Percentiles rank a stretch among this genome's conserved stretches.
Evolutionary conservation across 2,113 vertebrate genomes (phyloP).

Genomic region (Benitochromis conjunctus): DNA sequence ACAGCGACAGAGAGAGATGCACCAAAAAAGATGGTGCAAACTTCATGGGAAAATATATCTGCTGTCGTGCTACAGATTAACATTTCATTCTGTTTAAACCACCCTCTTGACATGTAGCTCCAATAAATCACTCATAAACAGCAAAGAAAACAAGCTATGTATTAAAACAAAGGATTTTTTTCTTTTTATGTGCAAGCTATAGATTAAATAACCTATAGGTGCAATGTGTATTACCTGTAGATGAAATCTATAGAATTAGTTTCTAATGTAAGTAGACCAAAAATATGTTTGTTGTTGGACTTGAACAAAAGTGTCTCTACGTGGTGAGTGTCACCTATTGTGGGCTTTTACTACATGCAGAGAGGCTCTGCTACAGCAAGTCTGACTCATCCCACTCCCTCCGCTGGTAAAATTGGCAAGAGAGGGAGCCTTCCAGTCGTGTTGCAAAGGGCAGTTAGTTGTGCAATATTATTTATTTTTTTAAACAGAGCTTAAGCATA

Average conservation of each 20-base stretch:
- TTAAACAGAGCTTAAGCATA: background rate
- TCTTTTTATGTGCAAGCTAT: background rate
- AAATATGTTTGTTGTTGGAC: conserved; percentile 2
- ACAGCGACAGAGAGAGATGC: background rate
- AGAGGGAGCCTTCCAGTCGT: background rate
- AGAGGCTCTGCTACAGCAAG: conserved; percentile 23
- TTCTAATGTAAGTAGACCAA: background rate
- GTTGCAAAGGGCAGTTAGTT: background rate
- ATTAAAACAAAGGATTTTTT: background rate
- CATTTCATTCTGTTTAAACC: background rate
- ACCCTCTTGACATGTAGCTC: background rate
- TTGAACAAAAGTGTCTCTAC: background rate
- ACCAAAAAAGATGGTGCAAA: background rate
- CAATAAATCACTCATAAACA: background rate
- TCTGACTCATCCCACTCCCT: conserved; percentile 39
- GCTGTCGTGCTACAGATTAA: background rate
- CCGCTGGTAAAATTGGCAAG: conserved; percentile 28
- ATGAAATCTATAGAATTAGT: background rate
- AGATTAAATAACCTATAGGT: background rate
- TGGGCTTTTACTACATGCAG: conserved; percentile 21
- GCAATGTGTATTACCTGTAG: background rate
- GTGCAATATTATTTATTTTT: background rate
- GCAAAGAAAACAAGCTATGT: background rate
- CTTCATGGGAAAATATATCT: background rate
- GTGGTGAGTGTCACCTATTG: background rate